Base-by-base conservation (phyloP, 2,113 vertebrate species). In the Pygoscelis adeliae region DNA sequence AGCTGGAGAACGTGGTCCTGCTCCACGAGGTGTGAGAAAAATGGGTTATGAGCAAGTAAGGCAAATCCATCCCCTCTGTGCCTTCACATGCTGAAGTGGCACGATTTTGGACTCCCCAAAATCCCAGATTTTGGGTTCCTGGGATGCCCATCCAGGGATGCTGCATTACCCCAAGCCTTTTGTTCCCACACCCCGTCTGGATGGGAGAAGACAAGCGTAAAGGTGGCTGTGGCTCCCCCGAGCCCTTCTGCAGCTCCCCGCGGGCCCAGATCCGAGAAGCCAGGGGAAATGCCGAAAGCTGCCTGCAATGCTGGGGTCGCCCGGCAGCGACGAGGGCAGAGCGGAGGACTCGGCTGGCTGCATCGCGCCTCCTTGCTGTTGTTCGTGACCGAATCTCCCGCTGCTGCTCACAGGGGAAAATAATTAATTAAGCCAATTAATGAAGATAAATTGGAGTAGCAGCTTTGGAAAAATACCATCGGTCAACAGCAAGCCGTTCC, bases 281-380 rank as follows among this genome's bases (percentile, higher is more conserved):
- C 47, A 22, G 46, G 38, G 46, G 26, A 65, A 23, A 56, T 7
- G 19, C n/a, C 20, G 1, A 27, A 42, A 77, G 4, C 81, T 74
- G 55, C 11, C 4, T 42, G 4, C 23, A 13, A 20, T 1, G 0
- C 34, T 0, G 42, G 0, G 55, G 63, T 19, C 5, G 6, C 5
- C 1, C 0, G 4, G 65, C 71, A 83, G 62, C 0, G 1, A 5
- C 0, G 0, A 6, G n/a, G 83, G 38, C 83, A 69, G 80, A 65
- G 63, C 5, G 0, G 23, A 9, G 12, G 21, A 4, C 66, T 62
- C 0, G 0, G 67, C 58, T 65, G 38, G 4, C 73, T 56, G 59
- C 56, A 19, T 55, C 36, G 0, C 13, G 1, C 16, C 38, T 59
- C 65, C 6, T 13, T 4, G 56, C 74, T 83, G 49, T 21, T 59